These are phyloP conservation scores for Epirrhoe tristata DNA, from an alignment of 2,888 invertebrate genomes.

Conservation along the genomic window DNA sequence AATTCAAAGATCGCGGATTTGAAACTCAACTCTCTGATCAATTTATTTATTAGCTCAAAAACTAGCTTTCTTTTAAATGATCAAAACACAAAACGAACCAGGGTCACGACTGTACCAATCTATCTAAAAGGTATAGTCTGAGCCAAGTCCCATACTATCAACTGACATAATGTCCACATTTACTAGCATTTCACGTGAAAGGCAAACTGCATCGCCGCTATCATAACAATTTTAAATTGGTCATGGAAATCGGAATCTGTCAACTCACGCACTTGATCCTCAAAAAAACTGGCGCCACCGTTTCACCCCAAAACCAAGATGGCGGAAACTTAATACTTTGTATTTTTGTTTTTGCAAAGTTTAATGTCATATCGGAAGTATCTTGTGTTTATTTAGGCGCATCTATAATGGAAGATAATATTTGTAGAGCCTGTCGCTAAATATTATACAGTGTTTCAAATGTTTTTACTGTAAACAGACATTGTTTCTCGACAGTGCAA, in stretches of 20 bases:
- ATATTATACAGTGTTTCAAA: slow-evolving; percentile 58
- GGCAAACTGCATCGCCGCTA: background rate
- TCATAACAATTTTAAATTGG: slow-evolving; percentile 7
- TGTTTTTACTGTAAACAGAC: slow-evolving; percentile 66
- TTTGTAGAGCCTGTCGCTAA: slow-evolving; percentile 64
- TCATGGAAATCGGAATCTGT: slow-evolving; percentile 43
- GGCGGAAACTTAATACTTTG: slow-evolving; percentile 73
- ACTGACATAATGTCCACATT: background rate
- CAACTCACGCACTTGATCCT: slow-evolving; percentile 48
- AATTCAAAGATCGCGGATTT: too few relatives aligned
- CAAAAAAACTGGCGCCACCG: slow-evolving; percentile 70
- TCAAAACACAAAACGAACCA: too few relatives aligned
- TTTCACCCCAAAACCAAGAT: slow-evolving; percentile 53
- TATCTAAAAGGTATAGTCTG: too few relatives aligned
- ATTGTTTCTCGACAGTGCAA: slow-evolving; percentile 42
- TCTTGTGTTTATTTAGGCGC: slow-evolving; percentile 74
- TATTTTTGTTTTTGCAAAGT: slow-evolving; percentile 71
- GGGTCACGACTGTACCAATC: too few relatives aligned
- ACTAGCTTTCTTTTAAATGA: too few relatives aligned
- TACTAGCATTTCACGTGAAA: background rate
- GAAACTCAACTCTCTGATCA: too few relatives aligned
- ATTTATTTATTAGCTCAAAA: too few relatives aligned
- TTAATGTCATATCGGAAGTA: slow-evolving; percentile 76
- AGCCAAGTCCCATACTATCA: too few relatives aligned
- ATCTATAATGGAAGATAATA: slow-evolving; percentile 75